A percentile compares a stretch with the other conserved stretches of the same genome.
Conservation (phyloP, 2,797 vertebrate genomes). For the Fistularia tabacaria region DNA sequence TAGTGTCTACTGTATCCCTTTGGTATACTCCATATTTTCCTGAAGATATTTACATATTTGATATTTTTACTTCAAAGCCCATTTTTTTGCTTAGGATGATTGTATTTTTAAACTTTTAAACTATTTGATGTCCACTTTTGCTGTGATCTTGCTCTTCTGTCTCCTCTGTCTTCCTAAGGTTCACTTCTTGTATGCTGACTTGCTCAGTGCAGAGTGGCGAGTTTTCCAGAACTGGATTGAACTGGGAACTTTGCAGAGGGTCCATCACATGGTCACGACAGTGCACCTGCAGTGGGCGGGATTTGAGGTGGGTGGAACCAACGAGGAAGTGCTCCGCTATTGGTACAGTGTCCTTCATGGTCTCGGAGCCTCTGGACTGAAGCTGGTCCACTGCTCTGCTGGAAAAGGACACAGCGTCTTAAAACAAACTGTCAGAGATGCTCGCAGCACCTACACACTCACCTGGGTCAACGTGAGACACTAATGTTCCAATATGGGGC, state of each 20-base stretch:
- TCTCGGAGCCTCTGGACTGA: constrained; percentile 61
- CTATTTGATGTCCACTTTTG: too few relatives aligned
- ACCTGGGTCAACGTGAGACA: constrained; percentile 72
- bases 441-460: constrained; percentile 74
- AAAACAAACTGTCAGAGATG: constrained; percentile 44
- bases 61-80: too few relatives aligned
- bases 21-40: not conserved
- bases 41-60: too few relatives aligned
- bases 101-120: too few relatives aligned
- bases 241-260: constrained; percentile 55
- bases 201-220: constrained; percentile 76
- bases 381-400: constrained; percentile 63
- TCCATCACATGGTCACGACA: constrained; percentile 72
- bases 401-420: constrained; percentile 65
- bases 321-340: constrained; percentile 73
- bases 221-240: constrained; percentile 77
- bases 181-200: constrained; percentile 73
- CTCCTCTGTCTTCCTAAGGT: constrained; percentile 57
- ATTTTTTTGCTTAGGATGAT: too few relatives aligned
- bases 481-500: constrained; percentile 24
- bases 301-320: constrained; percentile 73
- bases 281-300: constrained; percentile 78
- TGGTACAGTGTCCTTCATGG: constrained; percentile 75
- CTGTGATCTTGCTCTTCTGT: not conserved
- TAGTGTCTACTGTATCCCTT: not conserved